Base-by-base conservation (phyloP, 1,140 invertebrate genomes). In the Phymorhynchus buccinoides region DNA sequence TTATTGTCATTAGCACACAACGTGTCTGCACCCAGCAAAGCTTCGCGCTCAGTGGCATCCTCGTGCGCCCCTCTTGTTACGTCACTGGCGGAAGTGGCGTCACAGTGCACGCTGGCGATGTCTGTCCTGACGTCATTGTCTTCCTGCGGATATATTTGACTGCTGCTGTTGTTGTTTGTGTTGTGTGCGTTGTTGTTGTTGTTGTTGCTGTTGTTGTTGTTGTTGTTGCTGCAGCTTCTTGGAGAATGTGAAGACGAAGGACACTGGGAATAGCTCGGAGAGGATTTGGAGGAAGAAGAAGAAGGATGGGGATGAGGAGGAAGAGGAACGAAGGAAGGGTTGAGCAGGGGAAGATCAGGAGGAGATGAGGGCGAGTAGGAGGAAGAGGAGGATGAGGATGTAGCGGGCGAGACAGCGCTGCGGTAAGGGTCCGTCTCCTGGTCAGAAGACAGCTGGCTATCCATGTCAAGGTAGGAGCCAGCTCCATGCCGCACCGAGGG, bases 371-470 rank as follows among this genome's bases (percentile, higher is more conserved):
- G 27, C 3, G 42, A 79, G 41, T 9, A 56, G 30, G 77, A 52
- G 37, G 77, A 79, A 41, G 77, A 79, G 32, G 7, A 35, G 22
- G 71, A 32, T 27, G 44, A 56, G 30, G 77, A 48, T 0, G 44
- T 22, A 9, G 75, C 6, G 9, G n/a, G n/a, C 1, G 27, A 32
- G 42, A 18, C 37, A 14, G 27, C 77, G n/a, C 3, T 41, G 2
- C 42, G 3, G 44, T 30, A 30, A 6, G 39, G 22, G 4, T 48
- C 42, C 42, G 77, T 79, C 39, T 79, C 77, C 41, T 32, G 41
- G 77, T 79, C 77, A 7, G 77, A 79, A 12, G 77, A 79, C 32
- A 79, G 42, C 77, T 79, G 77, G n/a, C 77, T 79, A 44, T 79
- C 77, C 27, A 79, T 42, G 42, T 79, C 77, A 37, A 35, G 39